Evolutionary conservation across 1,140 invertebrate species (phyloP).

Genomic region (Parapsyche elsis): DNA sequence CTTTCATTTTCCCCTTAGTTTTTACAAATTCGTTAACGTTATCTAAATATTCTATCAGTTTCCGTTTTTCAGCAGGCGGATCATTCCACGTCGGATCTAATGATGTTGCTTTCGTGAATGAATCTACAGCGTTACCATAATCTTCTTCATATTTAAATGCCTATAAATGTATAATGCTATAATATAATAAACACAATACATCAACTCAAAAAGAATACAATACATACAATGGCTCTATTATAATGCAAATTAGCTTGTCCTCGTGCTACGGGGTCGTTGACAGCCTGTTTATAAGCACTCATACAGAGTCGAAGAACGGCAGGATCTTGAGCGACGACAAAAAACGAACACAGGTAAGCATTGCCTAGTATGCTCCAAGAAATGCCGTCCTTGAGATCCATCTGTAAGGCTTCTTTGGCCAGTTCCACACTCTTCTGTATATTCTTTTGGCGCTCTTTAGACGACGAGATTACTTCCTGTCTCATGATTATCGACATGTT

Average conservation of each 20-base stretch:
- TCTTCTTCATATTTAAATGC: conserved; percentile 85
- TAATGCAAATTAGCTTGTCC: conserved; percentile 86
- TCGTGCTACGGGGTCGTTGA: conserved; percentile 77
- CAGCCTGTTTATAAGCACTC: conserved; percentile 85
- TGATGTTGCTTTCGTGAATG: conserved; percentile 73
- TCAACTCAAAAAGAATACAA: conserved; percentile 43
- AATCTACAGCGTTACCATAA: conserved; percentile 76
- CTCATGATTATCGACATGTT: conserved; percentile 87
- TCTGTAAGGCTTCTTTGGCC: conserved; percentile 85
- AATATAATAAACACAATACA: conserved; percentile 24
- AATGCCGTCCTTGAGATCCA: conserved; percentile 84
- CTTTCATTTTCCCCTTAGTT: conserved; percentile 81
- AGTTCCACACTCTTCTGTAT: conserved; percentile 80
- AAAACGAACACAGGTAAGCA: conserved; percentile 86
- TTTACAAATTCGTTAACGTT: conserved; percentile 73
- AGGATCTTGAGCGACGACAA: conserved; percentile 79
- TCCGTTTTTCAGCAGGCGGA: conserved; percentile 71
- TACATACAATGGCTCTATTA: conserved; percentile 85
- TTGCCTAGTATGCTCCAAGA: conserved; percentile 90
- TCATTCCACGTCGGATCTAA: conserved; percentile 82
- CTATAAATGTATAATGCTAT: conserved; percentile 61
- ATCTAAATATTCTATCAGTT: conserved; percentile 76
- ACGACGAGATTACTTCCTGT: conserved; percentile 70
- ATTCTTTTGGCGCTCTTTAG: conserved; percentile 71
- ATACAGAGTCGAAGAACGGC: conserved; percentile 78